Percentiles rank a stretch among this genome's conserved stretches.
Evolutionary conservation across 1,140 invertebrate species (phyloP).

Genomic region (Drosophila neocordata): DNA sequence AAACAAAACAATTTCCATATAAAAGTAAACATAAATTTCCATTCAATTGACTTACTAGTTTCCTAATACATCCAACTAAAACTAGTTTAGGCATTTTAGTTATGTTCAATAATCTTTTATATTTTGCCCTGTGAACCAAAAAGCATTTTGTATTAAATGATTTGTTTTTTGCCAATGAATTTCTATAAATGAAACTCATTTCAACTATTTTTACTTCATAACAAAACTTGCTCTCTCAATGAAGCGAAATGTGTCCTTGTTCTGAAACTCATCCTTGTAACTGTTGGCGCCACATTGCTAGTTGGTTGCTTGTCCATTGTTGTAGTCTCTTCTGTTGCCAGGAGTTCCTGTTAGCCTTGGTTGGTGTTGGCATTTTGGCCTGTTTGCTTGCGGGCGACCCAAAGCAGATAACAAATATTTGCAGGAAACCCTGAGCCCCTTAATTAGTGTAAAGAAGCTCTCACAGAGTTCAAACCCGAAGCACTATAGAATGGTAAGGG

Average conservation of each 20-base stretch:
- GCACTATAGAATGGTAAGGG: not conserved
- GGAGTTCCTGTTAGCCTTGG: slow-evolving; percentile 24
- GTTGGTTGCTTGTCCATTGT: slow-evolving; percentile 46
- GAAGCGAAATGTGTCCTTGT: slow-evolving; percentile 53
- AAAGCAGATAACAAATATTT: slow-evolving; percentile 80
- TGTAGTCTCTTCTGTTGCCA: slow-evolving; percentile 34
- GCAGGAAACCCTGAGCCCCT: slow-evolving; percentile 79
- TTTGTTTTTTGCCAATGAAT: slow-evolving; percentile 46
- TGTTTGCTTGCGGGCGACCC: slow-evolving; percentile 39
- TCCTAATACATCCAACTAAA: too few relatives aligned
- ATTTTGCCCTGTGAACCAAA: not conserved
- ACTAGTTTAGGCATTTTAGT: not conserved
- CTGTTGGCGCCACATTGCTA: slow-evolving; percentile 70
- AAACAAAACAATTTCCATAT: too few relatives aligned
- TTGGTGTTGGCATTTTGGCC: slow-evolving; percentile 33
- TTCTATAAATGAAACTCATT: slow-evolving; percentile 68
- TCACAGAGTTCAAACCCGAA: slow-evolving; percentile 8
- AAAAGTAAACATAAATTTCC: too few relatives aligned
- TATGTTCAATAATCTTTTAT: not conserved
- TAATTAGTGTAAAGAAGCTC: slow-evolving; percentile 79
- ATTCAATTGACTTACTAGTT: too few relatives aligned
- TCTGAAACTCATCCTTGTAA: slow-evolving; percentile 1
- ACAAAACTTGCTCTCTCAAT: slow-evolving; percentile 64
- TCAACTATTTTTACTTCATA: slow-evolving; percentile 69
- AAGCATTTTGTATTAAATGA: slow-evolving; percentile 20